Conservation (phyloP, 2,797 vertebrate species). For the Enteromius fasciolatus region DNA sequence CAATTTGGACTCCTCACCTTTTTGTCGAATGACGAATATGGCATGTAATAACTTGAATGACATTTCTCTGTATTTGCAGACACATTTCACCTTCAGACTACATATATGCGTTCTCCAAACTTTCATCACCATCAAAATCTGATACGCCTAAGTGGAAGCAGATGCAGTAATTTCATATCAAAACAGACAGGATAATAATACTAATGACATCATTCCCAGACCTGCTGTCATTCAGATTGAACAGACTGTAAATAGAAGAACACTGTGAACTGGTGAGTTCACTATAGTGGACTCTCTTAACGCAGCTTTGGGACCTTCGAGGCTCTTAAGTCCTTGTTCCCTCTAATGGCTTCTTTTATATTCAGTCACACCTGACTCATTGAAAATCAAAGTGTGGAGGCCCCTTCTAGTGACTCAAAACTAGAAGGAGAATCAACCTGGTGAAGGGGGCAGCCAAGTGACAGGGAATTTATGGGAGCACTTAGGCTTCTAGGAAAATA, state of each 20-base stretch:
- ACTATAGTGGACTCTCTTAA: not conserved
- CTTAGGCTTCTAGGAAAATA: slow-evolving; percentile 63
- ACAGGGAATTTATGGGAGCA: slow-evolving; percentile 78
- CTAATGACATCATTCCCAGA: slow-evolving; percentile 74
- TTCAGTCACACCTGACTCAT: slow-evolving; percentile 74
- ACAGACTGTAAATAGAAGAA: slow-evolving; percentile 29
- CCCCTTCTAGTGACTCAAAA: slow-evolving; percentile 70
- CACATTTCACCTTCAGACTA: slow-evolving; percentile 22
- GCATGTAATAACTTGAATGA: not conserved
- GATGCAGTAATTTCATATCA: slow-evolving; percentile 72
- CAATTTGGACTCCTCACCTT: not conserved
- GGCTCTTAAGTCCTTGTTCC: slow-evolving; percentile 32
- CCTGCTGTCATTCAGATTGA: slow-evolving; percentile 18
- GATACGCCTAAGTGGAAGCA: slow-evolving; percentile 79
- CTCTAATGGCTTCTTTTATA: slow-evolving; percentile 64
- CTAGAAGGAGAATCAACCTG: slow-evolving; percentile 55
- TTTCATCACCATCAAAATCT: slow-evolving; percentile 73
- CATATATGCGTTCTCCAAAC: slow-evolving; percentile 33
- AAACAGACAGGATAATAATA: slow-evolving; percentile 80
- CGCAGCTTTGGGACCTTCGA: slow-evolving; percentile 17
- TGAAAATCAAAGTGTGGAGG: slow-evolving; percentile 77
- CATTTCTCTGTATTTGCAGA: not conserved
- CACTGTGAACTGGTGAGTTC: slow-evolving; percentile 18
- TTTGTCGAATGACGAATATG: not conserved
- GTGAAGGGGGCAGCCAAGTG: slow-evolving; percentile 64